Percentiles rank a stretch among this genome's conserved stretches.
These are phyloP conservation scores for Neotragus moschatus DNA, from an alignment of 2,113 vertebrate species.

Conservation along the genomic window DNA sequence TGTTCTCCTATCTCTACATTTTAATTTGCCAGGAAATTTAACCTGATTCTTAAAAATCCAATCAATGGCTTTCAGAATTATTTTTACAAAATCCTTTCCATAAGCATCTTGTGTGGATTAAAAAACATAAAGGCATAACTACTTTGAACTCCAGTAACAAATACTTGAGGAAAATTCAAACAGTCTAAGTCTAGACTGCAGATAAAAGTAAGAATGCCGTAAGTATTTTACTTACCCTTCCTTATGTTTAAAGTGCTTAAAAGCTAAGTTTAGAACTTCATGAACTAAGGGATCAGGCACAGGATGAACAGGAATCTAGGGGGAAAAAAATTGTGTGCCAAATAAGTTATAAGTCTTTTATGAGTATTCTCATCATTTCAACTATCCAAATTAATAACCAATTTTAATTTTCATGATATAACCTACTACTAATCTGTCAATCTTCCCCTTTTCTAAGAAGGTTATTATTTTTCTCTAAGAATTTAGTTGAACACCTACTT, in stretches of 20 bases:
- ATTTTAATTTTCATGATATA: neutral
- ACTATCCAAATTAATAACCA: neutral
- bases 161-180: neutral
- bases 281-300: slow-evolving; percentile 99
- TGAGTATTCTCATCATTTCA: neutral
- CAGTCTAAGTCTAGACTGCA: neutral
- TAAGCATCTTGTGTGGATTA: neutral
- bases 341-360: neutral
- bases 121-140: neutral
- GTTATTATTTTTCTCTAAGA: neutral
- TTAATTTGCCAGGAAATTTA: slow-evolving; percentile 4
- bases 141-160: slow-evolving; percentile 9
- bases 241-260: slow-evolving; percentile 99
- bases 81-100: slow-evolving; percentile 18
- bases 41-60: neutral
- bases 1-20: neutral
- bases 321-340: neutral
- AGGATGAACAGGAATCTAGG: slow-evolving; percentile 99
- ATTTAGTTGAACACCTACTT: neutral
- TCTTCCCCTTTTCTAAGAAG: neutral
- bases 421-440: neutral
- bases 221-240: slow-evolving; percentile 90
- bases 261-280: slow-evolving; percentile 99
- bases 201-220: neutral
- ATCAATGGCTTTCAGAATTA: neutral